Conservation (phyloP, 2,797 vertebrate species). For the Pseudochirops corinnae region DNA sequence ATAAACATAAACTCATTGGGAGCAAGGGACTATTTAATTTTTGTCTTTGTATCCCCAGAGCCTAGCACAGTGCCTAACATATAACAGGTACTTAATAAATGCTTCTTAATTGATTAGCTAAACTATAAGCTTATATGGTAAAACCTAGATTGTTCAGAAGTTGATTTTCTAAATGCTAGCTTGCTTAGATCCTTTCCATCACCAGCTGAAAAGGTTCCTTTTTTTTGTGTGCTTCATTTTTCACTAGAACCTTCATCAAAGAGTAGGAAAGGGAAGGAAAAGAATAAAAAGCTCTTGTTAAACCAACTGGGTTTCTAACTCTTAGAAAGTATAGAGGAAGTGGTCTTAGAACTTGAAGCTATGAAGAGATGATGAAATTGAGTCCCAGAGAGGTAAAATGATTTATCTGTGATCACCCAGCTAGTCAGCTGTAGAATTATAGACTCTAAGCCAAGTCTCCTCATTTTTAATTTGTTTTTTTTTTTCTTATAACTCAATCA, state of each 20-base stretch:
- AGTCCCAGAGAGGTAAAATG: background rate
- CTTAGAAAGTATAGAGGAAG: background rate
- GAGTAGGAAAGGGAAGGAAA: background rate
- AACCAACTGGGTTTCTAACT: background rate
- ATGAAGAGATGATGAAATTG: background rate
- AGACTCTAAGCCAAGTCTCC: background rate
- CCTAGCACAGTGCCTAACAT: background rate
- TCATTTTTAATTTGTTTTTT: background rate
- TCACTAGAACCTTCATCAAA: background rate
- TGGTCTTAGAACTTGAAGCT: background rate
- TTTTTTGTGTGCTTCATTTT: background rate
- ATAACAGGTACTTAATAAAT: background rate
- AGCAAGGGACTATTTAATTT: slow-evolving; percentile 19
- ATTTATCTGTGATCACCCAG: background rate
- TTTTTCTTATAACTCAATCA: background rate
- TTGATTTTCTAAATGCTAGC: too few species aligned
- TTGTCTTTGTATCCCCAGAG: background rate
- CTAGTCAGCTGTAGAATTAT: background rate
- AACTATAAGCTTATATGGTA: slow-evolving; percentile 11
- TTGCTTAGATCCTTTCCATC: slow-evolving; percentile 10
- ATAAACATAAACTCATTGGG: background rate
- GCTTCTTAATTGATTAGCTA: slow-evolving; percentile 41
- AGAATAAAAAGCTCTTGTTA: background rate
- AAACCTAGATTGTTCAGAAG: slow-evolving; percentile 33
- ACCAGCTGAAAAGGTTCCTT: slow-evolving; percentile 25